Evolutionary conservation across 30 jellyfish, hydroid and myxozoan genomes (phyloP).

Genomic region (Aurelia coerulea): DNA sequence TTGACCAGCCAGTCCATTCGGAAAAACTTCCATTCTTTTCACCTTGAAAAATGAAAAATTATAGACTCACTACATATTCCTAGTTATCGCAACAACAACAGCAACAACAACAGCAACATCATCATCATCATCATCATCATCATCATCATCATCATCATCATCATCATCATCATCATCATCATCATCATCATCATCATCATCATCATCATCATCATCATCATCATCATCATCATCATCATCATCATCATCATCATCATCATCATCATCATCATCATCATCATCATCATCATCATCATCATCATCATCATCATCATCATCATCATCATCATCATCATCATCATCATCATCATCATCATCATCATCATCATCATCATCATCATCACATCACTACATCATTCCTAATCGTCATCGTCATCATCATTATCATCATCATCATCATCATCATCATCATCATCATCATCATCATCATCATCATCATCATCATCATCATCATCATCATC

Average conservation of each 20-base stretch:
- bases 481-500: neutral
- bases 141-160: neutral
- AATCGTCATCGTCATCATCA: neutral
- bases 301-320: neutral
- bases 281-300: neutral
- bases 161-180: neutral
- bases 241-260: neutral
- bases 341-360: neutral
- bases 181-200: neutral
- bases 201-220: neutral
- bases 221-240: neutral
- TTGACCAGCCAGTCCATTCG: constrained; percentile 9
- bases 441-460: neutral
- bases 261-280: neutral
- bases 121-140: neutral
- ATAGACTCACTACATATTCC: neutral
- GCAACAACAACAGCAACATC: too few species aligned
- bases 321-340: neutral
- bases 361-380: neutral
- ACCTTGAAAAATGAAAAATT: neutral
- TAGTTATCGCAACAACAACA: neutral
- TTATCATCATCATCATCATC: neutral
- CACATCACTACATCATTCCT: too few species aligned
- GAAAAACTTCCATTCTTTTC: constrained; percentile 34
- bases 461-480: neutral